Conservation (phyloP, 1,140 invertebrate species). For the Phymastichus coffea region DNA sequence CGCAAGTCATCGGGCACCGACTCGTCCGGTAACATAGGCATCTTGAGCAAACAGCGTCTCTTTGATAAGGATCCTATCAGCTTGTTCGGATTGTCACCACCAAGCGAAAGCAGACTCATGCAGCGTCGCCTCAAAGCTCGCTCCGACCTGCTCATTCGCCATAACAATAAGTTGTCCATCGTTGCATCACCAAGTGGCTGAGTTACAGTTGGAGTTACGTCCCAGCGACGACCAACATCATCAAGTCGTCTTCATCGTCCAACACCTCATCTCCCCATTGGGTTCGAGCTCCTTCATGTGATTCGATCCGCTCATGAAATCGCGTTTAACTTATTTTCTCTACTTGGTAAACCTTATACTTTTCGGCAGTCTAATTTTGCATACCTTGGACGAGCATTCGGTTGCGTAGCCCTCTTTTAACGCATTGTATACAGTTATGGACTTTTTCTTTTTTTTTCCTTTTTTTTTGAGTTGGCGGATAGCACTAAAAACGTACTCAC, state of each 20-base stretch:
- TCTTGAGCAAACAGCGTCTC: constrained; percentile 42
- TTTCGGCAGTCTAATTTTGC: no score
- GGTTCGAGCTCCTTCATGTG: neutral
- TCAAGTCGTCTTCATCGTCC: neutral
- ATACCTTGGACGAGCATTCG: no score
- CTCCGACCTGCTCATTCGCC: constrained; percentile 44
- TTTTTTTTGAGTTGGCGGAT: no score
- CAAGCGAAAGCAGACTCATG: constrained; percentile 78
- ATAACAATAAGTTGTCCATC: constrained; percentile 43
- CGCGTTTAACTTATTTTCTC: no score
- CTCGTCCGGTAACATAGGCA: constrained; percentile 38
- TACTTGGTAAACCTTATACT: no score
- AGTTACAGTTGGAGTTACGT: no score
- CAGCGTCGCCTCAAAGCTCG: constrained; percentile 69
- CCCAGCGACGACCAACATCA: no score
- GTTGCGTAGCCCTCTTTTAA: no score
- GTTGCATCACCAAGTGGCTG: constrained; percentile 53
- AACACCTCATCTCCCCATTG: neutral
- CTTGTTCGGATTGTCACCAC: constrained; percentile 79
- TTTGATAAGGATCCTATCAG: constrained; percentile 45
- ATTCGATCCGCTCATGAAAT: neutral
- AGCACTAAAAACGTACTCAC: neutral
- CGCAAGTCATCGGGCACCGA: constrained; percentile 41
- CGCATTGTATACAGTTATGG: neutral
- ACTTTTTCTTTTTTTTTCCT: no score